Evolutionary conservation across 2,113 vertebrate species (phyloP).

Genomic region (Otus sunia): DNA sequence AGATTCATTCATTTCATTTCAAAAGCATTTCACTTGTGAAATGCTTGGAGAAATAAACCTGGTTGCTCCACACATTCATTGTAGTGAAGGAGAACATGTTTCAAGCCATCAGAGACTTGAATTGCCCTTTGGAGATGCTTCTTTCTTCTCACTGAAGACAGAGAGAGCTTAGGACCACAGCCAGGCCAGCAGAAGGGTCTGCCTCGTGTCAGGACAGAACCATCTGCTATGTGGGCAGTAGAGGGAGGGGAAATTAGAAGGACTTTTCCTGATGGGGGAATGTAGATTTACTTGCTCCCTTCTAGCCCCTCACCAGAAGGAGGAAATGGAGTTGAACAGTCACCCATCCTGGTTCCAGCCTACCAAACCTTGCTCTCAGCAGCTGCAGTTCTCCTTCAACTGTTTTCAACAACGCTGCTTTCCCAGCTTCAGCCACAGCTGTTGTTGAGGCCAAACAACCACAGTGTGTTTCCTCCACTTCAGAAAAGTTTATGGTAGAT

Average conservation of each 20-base stretch:
- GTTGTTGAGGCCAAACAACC: neutral
- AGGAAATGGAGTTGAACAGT: neutral
- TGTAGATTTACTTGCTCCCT: neutral
- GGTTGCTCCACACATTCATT: neutral
- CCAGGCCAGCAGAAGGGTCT: neutral
- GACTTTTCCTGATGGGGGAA: neutral
- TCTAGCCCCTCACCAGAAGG: neutral
- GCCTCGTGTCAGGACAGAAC: neutral
- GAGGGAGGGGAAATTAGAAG: neutral
- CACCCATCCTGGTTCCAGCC: neutral
- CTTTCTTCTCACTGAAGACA: neutral
- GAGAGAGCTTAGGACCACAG: rapidly evolving
- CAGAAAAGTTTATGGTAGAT: neutral
- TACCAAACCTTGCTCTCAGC: neutral
- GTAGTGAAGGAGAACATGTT: neutral
- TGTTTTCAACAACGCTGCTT: neutral
- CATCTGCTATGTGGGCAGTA: neutral
- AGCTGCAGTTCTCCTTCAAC: neutral
- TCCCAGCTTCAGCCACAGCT: neutral
- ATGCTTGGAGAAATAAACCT: neutral
- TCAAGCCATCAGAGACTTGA: neutral
- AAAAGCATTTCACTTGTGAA: neutral
- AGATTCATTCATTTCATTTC: neutral
- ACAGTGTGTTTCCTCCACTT: neutral
- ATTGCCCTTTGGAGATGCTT: neutral